These are phyloP conservation scores for Diprion similis DNA, from an alignment of 1,140 invertebrate genomes.

Conservation along the genomic window DNA sequence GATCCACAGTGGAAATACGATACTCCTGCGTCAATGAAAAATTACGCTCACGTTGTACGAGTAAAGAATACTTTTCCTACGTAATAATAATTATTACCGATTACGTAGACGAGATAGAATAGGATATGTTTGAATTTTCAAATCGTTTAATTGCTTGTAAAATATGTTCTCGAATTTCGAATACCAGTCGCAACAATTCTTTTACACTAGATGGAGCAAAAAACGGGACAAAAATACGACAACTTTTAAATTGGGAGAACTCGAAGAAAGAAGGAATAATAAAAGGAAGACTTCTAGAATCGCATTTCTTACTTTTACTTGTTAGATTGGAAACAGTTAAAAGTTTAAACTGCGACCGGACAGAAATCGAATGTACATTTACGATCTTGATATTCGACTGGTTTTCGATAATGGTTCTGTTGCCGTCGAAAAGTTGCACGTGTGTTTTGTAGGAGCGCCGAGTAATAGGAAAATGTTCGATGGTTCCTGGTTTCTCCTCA, in stretches of 20 bases:
- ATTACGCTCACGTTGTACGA: background rate
- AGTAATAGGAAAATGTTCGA: too few species aligned
- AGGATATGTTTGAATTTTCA: constrained; percentile 4
- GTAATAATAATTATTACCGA: background rate
- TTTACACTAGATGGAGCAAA: background rate
- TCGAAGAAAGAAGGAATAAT: background rate
- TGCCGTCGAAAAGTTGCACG: constrained; percentile 2
- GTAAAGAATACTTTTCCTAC: background rate
- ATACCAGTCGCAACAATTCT: background rate
- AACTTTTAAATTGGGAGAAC: too few species aligned
- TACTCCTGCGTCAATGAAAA: background rate
- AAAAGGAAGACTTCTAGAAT: background rate
- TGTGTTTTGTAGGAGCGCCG: background rate
- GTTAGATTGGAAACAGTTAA: background rate
- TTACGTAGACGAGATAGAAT: background rate
- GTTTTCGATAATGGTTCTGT: background rate
- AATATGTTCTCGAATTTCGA: constrained; percentile 1
- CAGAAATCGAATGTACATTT: background rate
- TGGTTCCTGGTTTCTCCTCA: background rate
- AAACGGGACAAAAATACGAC: too few species aligned
- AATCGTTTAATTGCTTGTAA: constrained; percentile 8
- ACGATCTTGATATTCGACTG: background rate
- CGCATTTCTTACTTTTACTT: background rate
- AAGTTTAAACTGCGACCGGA: background rate
- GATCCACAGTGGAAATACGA: background rate